A percentile compares a stretch with the other conserved stretches of the same genome.
These are phyloP conservation scores for Pterobdella sp. DNA, from an alignment of 2,888 invertebrate genomes.

Conservation along the genomic window DNA sequence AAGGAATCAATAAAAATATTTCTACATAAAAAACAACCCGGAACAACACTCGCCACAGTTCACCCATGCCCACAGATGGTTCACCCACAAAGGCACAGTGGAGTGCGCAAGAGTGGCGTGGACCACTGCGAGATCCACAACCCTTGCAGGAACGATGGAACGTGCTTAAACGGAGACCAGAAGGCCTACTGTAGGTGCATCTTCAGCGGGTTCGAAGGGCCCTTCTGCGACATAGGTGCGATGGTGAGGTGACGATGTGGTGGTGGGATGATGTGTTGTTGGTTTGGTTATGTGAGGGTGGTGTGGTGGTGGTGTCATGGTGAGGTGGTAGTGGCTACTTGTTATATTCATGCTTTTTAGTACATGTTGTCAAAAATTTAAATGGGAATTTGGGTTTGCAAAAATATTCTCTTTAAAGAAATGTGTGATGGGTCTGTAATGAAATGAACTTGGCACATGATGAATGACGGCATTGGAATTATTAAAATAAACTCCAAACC, in stretches of 20 bases:
- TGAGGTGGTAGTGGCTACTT: not conserved
- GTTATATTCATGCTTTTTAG: not conserved
- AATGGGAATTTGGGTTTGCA: not conserved
- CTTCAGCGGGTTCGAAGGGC: not conserved
- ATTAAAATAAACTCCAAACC: not conserved
- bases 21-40: no score
- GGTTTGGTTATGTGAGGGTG: not conserved
- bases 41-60: not conserved
- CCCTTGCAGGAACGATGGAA: not conserved
- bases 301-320: not conserved
- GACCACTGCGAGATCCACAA: conserved; percentile 6
- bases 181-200: not conserved
- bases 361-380: not conserved
- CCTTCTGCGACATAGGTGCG: conserved; percentile 5
- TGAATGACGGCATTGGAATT: no score
- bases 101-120: not conserved
- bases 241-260: not conserved
- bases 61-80: not conserved
- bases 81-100: not conserved
- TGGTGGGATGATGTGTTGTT: not conserved
- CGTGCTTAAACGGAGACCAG: not conserved
- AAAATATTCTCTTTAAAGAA: not conserved
- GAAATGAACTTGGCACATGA: no score
- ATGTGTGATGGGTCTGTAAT: no score
- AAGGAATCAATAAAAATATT: no score